Conservation (phyloP, 2,113 vertebrate species). For the Notothenia rossii region DNA sequence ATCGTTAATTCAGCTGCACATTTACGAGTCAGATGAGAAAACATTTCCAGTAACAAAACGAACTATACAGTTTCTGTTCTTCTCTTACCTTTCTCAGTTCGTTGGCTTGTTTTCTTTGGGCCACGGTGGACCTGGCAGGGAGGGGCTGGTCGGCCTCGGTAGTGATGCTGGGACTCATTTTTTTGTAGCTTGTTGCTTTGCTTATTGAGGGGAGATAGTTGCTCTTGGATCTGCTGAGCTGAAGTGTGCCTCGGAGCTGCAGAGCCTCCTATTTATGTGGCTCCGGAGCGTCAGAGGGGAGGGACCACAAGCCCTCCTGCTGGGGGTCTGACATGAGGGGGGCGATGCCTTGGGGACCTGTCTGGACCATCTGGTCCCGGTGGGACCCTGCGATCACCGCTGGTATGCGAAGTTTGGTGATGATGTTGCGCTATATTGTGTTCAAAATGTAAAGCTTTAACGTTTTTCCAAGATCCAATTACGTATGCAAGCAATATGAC, state of each 20-base stretch:
- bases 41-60: neutral
- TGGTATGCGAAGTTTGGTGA: conserved; percentile 67
- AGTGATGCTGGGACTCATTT: conserved; percentile 72
- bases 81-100: conserved; percentile 86
- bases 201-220: conserved; percentile 28
- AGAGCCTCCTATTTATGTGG: conserved; percentile 75
- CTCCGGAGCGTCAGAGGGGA: conserved; percentile 63
- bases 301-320: conserved; percentile 61
- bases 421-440: conserved; percentile 23
- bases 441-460: conserved; percentile 35
- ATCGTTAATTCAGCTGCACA: conserved; percentile 37
- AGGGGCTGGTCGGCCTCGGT: conserved; percentile 55
- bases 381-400: conserved; percentile 40
- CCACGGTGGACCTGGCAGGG: conserved; percentile 78
- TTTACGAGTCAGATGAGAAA: neutral
- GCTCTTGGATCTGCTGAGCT: conserved; percentile 43
- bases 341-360: conserved; percentile 49
- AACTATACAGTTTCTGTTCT: neutral
- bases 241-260: conserved; percentile 35
- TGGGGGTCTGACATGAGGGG: conserved; percentile 40
- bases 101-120: conserved; percentile 83
- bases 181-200: conserved; percentile 51
- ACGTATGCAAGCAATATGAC: neutral
- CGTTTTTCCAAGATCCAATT: conserved; percentile 27
- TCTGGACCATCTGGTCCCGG: conserved; percentile 77